Evolutionary conservation across 2,113 vertebrate genomes (phyloP).

Genomic region (Lophotis ruficrista): DNA sequence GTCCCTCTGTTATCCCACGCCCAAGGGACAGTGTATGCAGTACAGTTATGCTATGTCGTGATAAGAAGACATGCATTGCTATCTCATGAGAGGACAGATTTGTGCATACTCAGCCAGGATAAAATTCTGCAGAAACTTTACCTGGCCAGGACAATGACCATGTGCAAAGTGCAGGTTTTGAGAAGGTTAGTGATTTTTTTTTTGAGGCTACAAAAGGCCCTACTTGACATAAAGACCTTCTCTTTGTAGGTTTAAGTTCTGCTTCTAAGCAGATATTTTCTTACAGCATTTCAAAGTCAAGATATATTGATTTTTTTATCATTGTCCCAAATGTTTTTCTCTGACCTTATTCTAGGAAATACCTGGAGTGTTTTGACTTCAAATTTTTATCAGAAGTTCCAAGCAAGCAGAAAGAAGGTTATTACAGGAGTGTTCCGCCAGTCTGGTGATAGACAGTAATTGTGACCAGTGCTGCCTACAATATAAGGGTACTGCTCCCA

Average conservation of each 20-base stretch:
- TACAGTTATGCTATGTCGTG: neutral
- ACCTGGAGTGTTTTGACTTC: neutral
- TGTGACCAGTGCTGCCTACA: neutral
- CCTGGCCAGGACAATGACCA: neutral
- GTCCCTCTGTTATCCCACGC: neutral
- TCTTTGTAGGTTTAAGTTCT: neutral
- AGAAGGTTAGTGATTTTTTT: neutral
- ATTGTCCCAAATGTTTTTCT: neutral
- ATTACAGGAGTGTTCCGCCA: neutral
- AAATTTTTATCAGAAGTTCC: neutral
- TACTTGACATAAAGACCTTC: neutral
- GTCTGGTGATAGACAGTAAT: neutral
- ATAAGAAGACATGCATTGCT: neutral
- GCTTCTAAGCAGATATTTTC: neutral
- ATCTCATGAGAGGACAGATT: neutral
- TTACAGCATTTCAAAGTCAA: neutral
- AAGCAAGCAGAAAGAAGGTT: neutral
- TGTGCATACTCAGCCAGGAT: neutral
- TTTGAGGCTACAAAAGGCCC: neutral
- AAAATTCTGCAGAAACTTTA: neutral
- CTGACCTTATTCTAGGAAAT: neutral
- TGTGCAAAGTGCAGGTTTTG: neutral
- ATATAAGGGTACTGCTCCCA: neutral
- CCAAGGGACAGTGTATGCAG: neutral
- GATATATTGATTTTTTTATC: neutral